Conservation (phyloP, 2,113 vertebrate genomes). For the Pavo muticus region DNA sequence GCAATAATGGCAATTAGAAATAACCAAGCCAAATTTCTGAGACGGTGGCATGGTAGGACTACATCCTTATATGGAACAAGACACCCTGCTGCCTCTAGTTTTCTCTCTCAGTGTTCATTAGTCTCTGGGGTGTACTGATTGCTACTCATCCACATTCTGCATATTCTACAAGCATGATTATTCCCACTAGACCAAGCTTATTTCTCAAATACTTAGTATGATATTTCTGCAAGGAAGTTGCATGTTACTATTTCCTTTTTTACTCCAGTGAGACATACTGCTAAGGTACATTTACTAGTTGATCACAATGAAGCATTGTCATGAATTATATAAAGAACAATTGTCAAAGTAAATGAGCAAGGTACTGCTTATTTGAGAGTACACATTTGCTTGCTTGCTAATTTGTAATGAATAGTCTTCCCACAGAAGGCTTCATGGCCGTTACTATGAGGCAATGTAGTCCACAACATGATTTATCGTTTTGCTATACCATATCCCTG, state of each 20-base stretch:
- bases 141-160: background rate
- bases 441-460: conserved; percentile 42
- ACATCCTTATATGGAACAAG: fast-evolving
- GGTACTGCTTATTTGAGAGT: background rate
- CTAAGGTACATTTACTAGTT: background rate
- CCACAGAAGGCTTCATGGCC: background rate
- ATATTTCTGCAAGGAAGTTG: background rate
- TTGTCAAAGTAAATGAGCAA: conserved; percentile 23
- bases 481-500: conserved; percentile 14
- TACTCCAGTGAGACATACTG: background rate
- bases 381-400: conserved; percentile 1
- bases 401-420: conserved; percentile 34
- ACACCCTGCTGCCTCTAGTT: background rate
- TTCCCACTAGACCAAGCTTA: background rate
- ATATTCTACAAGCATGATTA: background rate
- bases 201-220: background rate
- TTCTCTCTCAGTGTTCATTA: background rate
- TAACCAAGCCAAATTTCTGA: background rate
- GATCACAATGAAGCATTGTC: background rate
- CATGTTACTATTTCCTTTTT: background rate
- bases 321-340: conserved; percentile 64
- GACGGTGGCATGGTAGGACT: background rate
- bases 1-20: background rate
- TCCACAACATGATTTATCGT: background rate
- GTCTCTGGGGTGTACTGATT: background rate